Base-by-base conservation (phyloP, 2,888 invertebrate genomes). In the Drosophila anomelani region DNA sequence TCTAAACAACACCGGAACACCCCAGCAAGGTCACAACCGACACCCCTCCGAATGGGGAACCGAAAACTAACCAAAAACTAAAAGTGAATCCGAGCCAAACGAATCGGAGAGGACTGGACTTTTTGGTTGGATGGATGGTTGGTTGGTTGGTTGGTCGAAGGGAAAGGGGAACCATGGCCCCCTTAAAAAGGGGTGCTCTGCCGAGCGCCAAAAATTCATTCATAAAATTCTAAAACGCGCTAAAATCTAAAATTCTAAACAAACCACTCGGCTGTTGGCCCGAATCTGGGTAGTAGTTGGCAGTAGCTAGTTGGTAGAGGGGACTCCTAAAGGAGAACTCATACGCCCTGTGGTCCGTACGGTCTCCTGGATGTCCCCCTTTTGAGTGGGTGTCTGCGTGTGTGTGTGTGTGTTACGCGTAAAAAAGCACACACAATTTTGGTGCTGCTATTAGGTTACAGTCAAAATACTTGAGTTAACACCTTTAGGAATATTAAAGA, bases 201-300 rank as follows among this genome's bases (percentile, higher is more conserved):
- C 72, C 78, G 70, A 73, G 76, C 80, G 87, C 77, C 79, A 75
- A 88, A 88, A 86, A 88, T 91, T 91, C 91, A 91, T 91, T 91
- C 91, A 91, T 90, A 90, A 91, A 91, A 90, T 88, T 79, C 91
- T 85, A 91, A 90, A 91, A 90, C 89, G 84, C 91, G 90, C 90
- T 86, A 88, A 91, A 91, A 90, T 91, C 91, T 91, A 91, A 91
- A 91, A 90, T 91, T 91, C 91, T 91, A 91, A 91, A 90, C 90
- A 90, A 85, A 75, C 72, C 62, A 41, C 58, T 66, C 67, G 64
- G 75, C 68, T 55, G 63, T 72, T 47, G 61, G 47, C 51, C 55
- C 61, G 49, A 58, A 47, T 62, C 41, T 68, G 63, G 57, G 46
- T 53, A 61, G 53, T 49, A 44, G 44, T 34, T 39, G 49, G 26